These are phyloP conservation scores for Oegoconia quadripuncta DNA, from an alignment of 2,888 invertebrate genomes.

Conservation along the genomic window DNA sequence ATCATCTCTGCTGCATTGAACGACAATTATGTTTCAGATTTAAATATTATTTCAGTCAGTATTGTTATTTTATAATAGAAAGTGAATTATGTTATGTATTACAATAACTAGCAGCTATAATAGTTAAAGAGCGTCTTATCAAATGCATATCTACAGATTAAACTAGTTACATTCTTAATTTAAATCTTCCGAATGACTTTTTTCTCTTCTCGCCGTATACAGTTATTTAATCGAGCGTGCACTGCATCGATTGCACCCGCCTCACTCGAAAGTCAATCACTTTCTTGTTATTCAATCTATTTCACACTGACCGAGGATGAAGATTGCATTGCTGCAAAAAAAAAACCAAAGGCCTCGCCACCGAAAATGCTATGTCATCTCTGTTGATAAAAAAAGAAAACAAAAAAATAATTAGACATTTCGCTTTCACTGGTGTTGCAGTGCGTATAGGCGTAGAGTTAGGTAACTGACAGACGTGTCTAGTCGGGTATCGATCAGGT, in stretches of 20 bases:
- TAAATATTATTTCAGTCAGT: neutral
- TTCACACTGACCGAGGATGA: constrained; percentile 35
- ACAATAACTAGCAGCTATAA: constrained; percentile 1
- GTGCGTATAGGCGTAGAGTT: constrained; percentile 62
- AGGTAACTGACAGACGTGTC: constrained; percentile 60
- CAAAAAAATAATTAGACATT: constrained; percentile 66
- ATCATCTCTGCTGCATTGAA: too few species aligned
- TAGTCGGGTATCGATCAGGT: constrained; percentile 57
- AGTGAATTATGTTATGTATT: constrained; percentile 22
- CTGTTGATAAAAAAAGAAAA: constrained; percentile 44
- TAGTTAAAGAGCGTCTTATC: constrained; percentile 7
- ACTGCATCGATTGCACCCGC: constrained; percentile 26
- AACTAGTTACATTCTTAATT: constrained; percentile 19
- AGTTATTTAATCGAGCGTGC: constrained; percentile 28
- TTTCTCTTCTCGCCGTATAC: constrained; percentile 19
- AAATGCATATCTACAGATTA: constrained; percentile 1
- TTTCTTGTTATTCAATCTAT: constrained; percentile 47
- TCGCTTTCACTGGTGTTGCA: constrained; percentile 67
- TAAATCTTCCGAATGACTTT: constrained; percentile 19
- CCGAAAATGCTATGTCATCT: constrained; percentile 64
- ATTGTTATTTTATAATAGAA: constrained; percentile 2
- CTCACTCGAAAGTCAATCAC: constrained; percentile 45
- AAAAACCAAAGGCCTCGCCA: constrained; percentile 23
- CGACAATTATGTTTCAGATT: neutral
- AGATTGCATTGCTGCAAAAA: constrained; percentile 37